Conservation (phyloP, 2,888 invertebrate genomes). For the Zeuzera pyrina region DNA sequence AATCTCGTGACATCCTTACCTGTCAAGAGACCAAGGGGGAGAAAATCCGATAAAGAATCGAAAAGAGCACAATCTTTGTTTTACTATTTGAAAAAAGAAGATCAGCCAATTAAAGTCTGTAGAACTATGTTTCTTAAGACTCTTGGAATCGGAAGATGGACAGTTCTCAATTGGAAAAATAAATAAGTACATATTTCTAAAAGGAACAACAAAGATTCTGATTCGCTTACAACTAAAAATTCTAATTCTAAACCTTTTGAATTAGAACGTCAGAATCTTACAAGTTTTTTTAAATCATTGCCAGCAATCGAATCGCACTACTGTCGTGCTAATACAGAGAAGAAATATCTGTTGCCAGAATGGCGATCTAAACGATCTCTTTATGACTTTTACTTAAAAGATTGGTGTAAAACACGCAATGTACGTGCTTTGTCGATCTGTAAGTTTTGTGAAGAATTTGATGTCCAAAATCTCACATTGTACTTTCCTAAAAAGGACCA, state of each 20-base stretch:
- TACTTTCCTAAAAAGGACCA: slow-evolving; percentile 4
- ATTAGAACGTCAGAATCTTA: slow-evolving; percentile 2
- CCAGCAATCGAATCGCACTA: slow-evolving; percentile 3
- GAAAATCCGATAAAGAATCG: background rate
- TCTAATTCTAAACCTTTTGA: slow-evolving; percentile 4
- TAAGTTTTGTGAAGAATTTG: slow-evolving; percentile 5
- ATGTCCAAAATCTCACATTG: slow-evolving; percentile 3
- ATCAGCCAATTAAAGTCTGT: slow-evolving; percentile 10
- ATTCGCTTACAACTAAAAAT: background rate
- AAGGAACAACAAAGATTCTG: slow-evolving; percentile 4
- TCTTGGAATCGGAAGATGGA: slow-evolving; percentile 10
- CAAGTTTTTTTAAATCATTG: slow-evolving; percentile 2
- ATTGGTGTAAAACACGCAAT: background rate
- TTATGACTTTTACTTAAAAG: slow-evolving; percentile 5
- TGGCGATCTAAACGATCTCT: slow-evolving; percentile 5
- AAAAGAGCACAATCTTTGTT: slow-evolving; percentile 10
- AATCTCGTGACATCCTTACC: too few species aligned
- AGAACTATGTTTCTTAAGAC: slow-evolving; percentile 11
- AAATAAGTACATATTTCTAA: slow-evolving; percentile 4
- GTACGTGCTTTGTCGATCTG: slow-evolving; percentile 2
- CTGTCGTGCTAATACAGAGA: slow-evolving; percentile 4
- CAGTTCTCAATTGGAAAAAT: slow-evolving; percentile 11
- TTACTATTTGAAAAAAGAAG: slow-evolving; percentile 10
- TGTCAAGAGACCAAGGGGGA: slow-evolving; percentile 3
- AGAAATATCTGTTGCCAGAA: slow-evolving; percentile 4